These are phyloP conservation scores for Diplosoma virens DNA, from an alignment of 23 tunicate genomes.

Conservation along the genomic window DNA sequence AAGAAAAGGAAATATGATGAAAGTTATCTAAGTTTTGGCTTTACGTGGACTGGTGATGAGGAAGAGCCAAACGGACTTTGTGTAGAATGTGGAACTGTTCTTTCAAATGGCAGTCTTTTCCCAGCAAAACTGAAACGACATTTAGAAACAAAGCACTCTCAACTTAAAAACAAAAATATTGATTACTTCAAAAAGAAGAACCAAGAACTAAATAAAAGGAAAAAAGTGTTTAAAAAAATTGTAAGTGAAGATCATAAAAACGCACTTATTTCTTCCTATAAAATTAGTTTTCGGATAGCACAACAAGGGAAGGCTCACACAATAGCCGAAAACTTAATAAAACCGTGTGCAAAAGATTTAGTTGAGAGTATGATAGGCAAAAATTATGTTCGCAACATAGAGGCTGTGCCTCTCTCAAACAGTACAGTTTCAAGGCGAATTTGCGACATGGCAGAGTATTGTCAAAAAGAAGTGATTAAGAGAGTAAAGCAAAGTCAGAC, in stretches of 20 bases:
- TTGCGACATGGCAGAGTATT: slow-evolving; percentile 29
- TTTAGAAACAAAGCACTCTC: slow-evolving; percentile 25
- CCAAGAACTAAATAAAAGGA: slow-evolving; percentile 28
- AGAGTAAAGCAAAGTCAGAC: slow-evolving; percentile 26
- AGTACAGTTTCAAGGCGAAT: slow-evolving; percentile 24
- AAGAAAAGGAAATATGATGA: slow-evolving; percentile 25
- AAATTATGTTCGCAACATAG: slow-evolving; percentile 31
- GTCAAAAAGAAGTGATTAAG: slow-evolving; percentile 21
- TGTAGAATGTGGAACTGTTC: slow-evolving; percentile 30
- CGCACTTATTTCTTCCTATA: slow-evolving; percentile 23
- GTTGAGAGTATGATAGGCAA: slow-evolving; percentile 11
- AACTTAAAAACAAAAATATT: slow-evolving; percentile 15
- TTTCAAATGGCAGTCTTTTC: slow-evolving; percentile 20
- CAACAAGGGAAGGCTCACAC: slow-evolving; percentile 16
- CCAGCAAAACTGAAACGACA: slow-evolving; percentile 25
- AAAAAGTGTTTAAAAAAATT: slow-evolving; percentile 16
- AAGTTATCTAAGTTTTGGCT: slow-evolving; percentile 30
- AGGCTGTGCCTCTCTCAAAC: slow-evolving; percentile 34
- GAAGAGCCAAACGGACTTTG: slow-evolving; percentile 26
- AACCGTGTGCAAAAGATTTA: slow-evolving; percentile 19
- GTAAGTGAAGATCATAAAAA: slow-evolving; percentile 17
- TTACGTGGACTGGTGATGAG: slow-evolving; percentile 33
- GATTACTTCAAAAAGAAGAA: slow-evolving; percentile 26
- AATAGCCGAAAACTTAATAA: slow-evolving; percentile 16
- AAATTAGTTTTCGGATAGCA: slow-evolving; percentile 7